Evolutionary conservation across 2,113 vertebrate genomes (phyloP).

Genomic region (Mesoclemmys tuberculata): DNA sequence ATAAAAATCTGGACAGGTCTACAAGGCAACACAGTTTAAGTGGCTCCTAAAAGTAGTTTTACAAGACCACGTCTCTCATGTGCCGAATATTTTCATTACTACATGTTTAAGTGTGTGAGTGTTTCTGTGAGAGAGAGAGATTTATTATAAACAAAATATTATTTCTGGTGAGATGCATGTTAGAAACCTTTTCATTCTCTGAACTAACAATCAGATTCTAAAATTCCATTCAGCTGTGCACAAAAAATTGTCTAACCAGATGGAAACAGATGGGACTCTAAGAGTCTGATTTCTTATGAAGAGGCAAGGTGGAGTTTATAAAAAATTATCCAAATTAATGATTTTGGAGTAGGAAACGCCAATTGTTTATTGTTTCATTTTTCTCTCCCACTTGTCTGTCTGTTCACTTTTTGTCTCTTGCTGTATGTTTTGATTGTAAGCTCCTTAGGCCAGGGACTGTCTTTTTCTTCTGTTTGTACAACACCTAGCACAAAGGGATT

Average conservation of each 20-base stretch:
- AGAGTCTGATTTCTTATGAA: neutral
- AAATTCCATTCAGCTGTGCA: neutral
- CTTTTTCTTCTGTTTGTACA: neutral
- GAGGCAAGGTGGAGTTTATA: neutral
- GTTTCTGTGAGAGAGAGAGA: neutral
- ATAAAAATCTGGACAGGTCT: constrained; percentile 37
- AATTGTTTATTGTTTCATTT: neutral
- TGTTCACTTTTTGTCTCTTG: neutral
- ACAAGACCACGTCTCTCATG: neutral
- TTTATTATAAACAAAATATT: neutral
- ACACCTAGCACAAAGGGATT: neutral
- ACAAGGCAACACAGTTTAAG: neutral
- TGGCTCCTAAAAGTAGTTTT: constrained; percentile 11
- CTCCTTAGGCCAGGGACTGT: neutral
- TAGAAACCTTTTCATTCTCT: neutral
- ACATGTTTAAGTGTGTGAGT: neutral
- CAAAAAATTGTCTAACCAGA: constrained; percentile 1
- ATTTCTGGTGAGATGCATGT: neutral
- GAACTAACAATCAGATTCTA: neutral
- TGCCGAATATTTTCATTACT: rapidly evolving
- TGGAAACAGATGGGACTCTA: neutral
- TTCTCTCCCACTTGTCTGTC: neutral
- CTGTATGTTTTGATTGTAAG: neutral
- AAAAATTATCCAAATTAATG: neutral
- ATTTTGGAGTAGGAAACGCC: neutral